Percentiles rank a stretch among this genome's conserved stretches.
phyloP scores from a whole-genome alignment of 2,113 vertebrate genomes.

The Malurus alboscapulatus region DNA sequence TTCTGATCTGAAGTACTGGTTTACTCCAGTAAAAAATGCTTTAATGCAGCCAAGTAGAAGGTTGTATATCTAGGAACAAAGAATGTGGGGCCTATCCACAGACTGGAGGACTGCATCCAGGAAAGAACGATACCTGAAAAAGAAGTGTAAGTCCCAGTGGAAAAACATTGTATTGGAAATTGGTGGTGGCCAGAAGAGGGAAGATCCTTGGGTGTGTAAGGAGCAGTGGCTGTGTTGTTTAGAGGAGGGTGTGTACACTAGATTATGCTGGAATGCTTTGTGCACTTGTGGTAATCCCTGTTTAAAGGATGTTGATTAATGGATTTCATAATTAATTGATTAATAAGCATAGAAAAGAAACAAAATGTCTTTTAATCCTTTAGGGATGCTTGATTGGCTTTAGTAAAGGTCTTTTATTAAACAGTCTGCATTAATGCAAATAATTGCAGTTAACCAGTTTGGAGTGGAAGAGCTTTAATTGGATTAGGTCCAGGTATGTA shows the following conservation, averaged over 20 bases:
- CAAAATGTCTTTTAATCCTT: neutral
- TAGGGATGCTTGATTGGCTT: neutral
- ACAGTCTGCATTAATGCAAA: neutral
- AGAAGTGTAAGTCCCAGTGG: neutral
- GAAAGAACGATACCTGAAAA: neutral
- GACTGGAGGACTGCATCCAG: neutral
- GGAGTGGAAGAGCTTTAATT: neutral
- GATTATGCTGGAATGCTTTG: neutral
- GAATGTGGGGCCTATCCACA: neutral
- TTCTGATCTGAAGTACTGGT: conserved; percentile 11
- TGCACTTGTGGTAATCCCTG: neutral
- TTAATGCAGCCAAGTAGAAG: conserved; percentile 8
- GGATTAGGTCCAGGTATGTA: neutral
- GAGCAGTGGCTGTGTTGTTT: neutral
- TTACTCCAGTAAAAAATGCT: neutral
- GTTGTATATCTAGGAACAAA: neutral
- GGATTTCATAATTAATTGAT: neutral
- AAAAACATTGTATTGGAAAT: neutral
- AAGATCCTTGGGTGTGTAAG: neutral
- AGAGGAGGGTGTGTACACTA: neutral
- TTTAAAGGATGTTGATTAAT: neutral
- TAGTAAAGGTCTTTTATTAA: neutral
- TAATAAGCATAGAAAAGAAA: neutral
- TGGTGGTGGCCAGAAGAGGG: neutral
- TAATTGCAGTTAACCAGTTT: neutral